Conservation (phyloP, 2,113 vertebrate species). For the Heterotilapia buettikoferi region DNA sequence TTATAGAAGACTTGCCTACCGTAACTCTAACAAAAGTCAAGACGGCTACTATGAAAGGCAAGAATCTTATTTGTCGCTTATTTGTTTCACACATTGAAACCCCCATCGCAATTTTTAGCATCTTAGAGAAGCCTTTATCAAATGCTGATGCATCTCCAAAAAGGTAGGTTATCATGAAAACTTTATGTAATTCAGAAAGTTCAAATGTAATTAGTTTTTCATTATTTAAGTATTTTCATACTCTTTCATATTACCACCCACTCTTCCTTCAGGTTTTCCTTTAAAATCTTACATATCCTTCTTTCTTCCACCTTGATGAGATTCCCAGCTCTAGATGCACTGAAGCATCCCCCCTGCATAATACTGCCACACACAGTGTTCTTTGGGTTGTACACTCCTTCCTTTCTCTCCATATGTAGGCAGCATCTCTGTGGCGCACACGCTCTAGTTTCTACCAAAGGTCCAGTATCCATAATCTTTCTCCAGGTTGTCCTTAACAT, state of each 20-base stretch:
- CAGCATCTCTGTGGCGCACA: background rate
- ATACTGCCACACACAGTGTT: background rate
- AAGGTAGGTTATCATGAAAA: background rate
- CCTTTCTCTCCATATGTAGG: background rate
- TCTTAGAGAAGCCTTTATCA: background rate
- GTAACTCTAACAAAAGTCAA: conserved; percentile 21
- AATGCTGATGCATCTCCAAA: background rate
- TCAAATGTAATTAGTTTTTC: background rate
- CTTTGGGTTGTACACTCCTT: background rate
- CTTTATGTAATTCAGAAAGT: background rate
- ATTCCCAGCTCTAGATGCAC: background rate
- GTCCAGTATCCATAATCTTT: background rate
- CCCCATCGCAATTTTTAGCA: background rate
- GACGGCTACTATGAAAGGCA: background rate
- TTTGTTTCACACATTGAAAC: background rate
- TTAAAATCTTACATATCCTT: background rate
- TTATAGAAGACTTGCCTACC: conserved; percentile 19
- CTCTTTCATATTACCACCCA: background rate
- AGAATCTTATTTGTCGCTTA: conserved; percentile 3
- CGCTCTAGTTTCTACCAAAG: background rate
- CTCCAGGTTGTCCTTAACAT: background rate
- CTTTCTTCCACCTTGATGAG: background rate
- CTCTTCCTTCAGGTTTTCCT: background rate
- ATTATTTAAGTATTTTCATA: background rate
- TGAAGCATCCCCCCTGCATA: background rate